Percentiles rank a stretch among this genome's conserved stretches.
These are phyloP conservation scores for Aporrectodea caliginosa DNA, from an alignment of 1,140 invertebrate genomes.

Conservation along the genomic window DNA sequence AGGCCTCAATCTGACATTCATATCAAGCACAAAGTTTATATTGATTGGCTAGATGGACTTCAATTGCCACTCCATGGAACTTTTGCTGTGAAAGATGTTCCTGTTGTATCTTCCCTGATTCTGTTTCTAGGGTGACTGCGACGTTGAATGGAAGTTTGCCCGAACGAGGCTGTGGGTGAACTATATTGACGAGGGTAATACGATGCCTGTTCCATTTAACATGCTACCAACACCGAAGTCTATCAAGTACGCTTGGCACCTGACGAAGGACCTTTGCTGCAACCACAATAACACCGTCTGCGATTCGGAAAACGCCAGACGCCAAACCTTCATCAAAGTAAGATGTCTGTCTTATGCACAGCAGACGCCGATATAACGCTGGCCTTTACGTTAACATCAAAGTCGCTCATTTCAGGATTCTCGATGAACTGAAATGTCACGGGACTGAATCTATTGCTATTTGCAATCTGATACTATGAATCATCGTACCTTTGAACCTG, in stretches of 20 bases:
- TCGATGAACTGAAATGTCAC: too few species aligned
- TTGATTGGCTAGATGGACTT: too few species aligned
- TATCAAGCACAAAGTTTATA: too few species aligned
- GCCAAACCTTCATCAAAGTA: conserved; percentile 53
- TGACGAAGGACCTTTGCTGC: conserved; percentile 17
- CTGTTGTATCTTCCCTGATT: too few species aligned
- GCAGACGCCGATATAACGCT: too few species aligned
- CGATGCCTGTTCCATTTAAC: conserved; percentile 84
- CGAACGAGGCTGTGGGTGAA: conserved; percentile 85
- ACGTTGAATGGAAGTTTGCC: conserved; percentile 91
- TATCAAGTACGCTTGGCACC: conserved; percentile 32
- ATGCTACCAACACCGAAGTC: conserved; percentile 87
- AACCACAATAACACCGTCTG: background rate
- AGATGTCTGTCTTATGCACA: too few species aligned
- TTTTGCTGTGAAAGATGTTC: too few species aligned
- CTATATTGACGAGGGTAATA: conserved; percentile 85
- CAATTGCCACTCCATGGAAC: too few species aligned
- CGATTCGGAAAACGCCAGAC: conserved; percentile 32
- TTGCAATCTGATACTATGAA: background rate
- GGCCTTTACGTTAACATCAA: too few species aligned
- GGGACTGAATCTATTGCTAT: too few species aligned
- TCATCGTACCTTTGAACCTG: background rate
- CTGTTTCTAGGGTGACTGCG: conserved; percentile 83
- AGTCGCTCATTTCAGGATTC: too few species aligned
- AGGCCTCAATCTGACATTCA: too few species aligned